These are phyloP conservation scores for Drosophila emarginata DNA, from an alignment of 2,888 invertebrate species.

Conservation along the genomic window DNA sequence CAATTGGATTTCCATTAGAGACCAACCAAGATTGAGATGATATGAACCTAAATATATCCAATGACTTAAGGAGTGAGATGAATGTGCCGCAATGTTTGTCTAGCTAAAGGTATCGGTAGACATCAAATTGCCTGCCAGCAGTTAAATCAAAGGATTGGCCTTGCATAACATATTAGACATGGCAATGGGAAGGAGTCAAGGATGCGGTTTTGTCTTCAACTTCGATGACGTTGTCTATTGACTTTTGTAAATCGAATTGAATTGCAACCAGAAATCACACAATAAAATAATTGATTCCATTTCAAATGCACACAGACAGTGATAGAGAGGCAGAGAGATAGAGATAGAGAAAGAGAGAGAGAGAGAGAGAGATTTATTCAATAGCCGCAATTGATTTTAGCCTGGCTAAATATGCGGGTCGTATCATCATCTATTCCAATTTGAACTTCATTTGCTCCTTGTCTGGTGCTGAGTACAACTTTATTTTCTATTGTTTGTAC, in stretches of 20 bases:
- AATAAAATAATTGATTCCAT: constrained; percentile 79
- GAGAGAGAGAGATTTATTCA: constrained; percentile 21
- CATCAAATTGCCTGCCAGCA: constrained; percentile 12
- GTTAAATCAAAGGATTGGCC: constrained; percentile 59
- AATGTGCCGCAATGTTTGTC: constrained; percentile 64
- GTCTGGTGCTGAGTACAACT: constrained; percentile 70
- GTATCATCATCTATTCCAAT: constrained; percentile 23
- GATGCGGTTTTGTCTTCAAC: constrained; percentile 39
- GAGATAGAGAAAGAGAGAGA: background rate
- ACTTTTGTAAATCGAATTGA: constrained; percentile 71
- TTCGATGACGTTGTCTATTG: constrained; percentile 58
- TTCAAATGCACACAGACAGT: constrained; percentile 65
- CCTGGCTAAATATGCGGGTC: constrained; percentile 53
- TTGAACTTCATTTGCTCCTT: constrained; percentile 37
- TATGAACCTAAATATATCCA: constrained; percentile 16
- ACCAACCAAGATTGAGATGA: constrained; percentile 36
- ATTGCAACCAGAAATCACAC: constrained; percentile 71
- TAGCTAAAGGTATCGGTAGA: constrained; percentile 55
- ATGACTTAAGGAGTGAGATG: background rate
- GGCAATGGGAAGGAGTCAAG: constrained; percentile 32
- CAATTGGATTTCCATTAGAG: constrained; percentile 81
- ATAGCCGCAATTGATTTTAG: constrained; percentile 18
- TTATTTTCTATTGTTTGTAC: constrained; percentile 73
- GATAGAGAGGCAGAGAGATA: constrained; percentile 47
- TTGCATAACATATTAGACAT: constrained; percentile 68